Evolutionary conservation across 1,140 invertebrate species (phyloP), one percentile per base, ranked within the genome.

Genomic region (Triops longicaudatus): DNA sequence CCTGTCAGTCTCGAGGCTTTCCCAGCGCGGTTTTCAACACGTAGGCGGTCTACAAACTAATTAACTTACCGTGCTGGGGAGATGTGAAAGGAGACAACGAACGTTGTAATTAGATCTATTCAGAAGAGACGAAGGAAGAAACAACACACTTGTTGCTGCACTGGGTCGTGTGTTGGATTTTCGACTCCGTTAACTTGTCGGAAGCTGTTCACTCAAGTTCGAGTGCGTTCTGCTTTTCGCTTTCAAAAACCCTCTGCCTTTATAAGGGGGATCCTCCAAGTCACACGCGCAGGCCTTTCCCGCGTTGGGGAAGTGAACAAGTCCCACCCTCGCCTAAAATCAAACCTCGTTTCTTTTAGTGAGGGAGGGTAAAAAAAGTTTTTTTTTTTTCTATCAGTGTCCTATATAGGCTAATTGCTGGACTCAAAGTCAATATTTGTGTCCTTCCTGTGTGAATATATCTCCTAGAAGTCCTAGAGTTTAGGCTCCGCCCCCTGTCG

Each of bases 321-420:
- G 17, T n/a, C 50, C 44, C 44, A 14, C 6, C 22, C 50, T 6
- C 22, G 17, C 50, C 50, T 14, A 17, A 63, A 63, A 63, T 63
- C 50, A 63, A 63, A 63, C 50, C 0, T 37, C 31, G 31, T 37
- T 37, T 37, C 7, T 6, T 63, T 22, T 63, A 63, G 6, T 22
- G 50, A 2, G n/a, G 50, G 50, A 1, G 50, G 50, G 50, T 9
- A 63, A 17, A 63, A 11, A 22, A 63, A 6, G 22, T 6, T 17
- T 22, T 22, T 44, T 44, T 44, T 1, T 17, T n/a, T 22, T 63
- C 17, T n/a, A 63, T 63, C 50, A 63, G 50, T 63, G 50, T 63
- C 50, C 50, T 22, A 63, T n/a, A 63, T 63, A 63, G 50, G 50
- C 50, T 63, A 63, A 63, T 63, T 63, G 50, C 50, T 63, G 10